Conservation (phyloP, 2,113 vertebrate species). For the Ophthalmolycus amberensis region DNA sequence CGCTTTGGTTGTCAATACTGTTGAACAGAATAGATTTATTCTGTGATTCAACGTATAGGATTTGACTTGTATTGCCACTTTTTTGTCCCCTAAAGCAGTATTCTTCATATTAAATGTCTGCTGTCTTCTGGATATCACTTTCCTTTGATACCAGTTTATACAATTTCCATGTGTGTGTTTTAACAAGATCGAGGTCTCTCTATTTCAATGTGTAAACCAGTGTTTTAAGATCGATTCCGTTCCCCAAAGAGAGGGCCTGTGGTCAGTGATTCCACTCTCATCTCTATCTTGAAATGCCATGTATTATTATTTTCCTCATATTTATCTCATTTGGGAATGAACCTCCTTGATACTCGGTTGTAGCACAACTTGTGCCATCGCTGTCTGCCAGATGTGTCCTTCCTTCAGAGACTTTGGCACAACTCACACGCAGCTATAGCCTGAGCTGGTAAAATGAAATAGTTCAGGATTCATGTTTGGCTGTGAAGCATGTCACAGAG, state of each 20-base stretch:
- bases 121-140: conserved; percentile 1
- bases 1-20: conserved; percentile 5
- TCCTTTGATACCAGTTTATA: neutral
- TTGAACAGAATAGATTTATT: neutral
- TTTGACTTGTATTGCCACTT: neutral
- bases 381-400: conserved; percentile 13
- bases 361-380: neutral
- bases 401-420: neutral
- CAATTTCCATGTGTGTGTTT: neutral
- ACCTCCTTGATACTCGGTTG: neutral
- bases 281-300: conserved; percentile 23
- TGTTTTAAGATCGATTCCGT: conserved; percentile 16
- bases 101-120: neutral
- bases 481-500: conserved; percentile 12
- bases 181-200: conserved; percentile 1
- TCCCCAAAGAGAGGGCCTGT: conserved; percentile 6
- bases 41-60: neutral
- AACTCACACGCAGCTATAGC: neutral
- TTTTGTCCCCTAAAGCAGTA: neutral
- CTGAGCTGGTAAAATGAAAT: neutral
- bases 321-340: neutral
- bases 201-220: neutral
- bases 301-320: conserved; percentile 6
- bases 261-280: conserved; percentile 34
- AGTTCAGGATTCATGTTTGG: neutral